Percentiles rank a stretch among this genome's conserved stretches.
These are phyloP conservation scores for Drosophila lowei DNA, from an alignment of 1,140 invertebrate genomes.

Conservation along the genomic window DNA sequence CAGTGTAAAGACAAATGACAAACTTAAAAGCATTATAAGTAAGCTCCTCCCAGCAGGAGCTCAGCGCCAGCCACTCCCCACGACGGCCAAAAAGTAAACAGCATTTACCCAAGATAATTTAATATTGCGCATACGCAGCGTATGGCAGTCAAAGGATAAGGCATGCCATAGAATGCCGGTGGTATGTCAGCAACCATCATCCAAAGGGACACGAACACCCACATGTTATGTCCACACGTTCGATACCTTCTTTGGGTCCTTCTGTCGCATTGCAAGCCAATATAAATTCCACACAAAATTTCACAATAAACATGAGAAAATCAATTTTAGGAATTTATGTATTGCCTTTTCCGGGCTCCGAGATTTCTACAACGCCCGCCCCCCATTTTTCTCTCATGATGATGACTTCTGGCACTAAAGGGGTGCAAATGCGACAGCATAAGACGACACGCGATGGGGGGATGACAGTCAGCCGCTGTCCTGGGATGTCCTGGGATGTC, in stretches of 20 bases:
- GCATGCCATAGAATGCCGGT: not conserved
- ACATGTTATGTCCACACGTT: not conserved
- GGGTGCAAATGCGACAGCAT: constrained; percentile 77
- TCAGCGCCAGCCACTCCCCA: constrained; percentile 15
- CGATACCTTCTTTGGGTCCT: constrained; percentile 3
- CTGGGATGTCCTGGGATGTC: not conserved
- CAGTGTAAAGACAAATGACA: constrained; percentile 76
- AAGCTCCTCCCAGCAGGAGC: constrained; percentile 52
- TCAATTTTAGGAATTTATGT: constrained; percentile 76
- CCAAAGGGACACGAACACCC: constrained; percentile 21
- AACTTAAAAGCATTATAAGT: constrained; percentile 77
- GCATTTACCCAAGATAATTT: constrained; percentile 75
- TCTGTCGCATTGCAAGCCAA: constrained; percentile 73
- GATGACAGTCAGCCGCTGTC: constrained; percentile 43
- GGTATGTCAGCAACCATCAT: constrained; percentile 12
- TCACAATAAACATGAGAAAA: constrained; percentile 77
- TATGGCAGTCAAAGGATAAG: constrained; percentile 11
- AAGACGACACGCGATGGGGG: constrained; percentile 72
- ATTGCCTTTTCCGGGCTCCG: constrained; percentile 29
- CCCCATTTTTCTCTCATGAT: constrained; percentile 18
- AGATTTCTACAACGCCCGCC: not conserved
- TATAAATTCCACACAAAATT: constrained; percentile 73
- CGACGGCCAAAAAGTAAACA: constrained; percentile 53
- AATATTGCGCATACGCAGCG: constrained; percentile 77
- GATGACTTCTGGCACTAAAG: constrained; percentile 66